Evolutionary conservation across 53 echinoderm and acorn worm species (phyloP), one percentile per base, ranked within the genome.

Genomic region (Zoroaster sp.): DNA sequence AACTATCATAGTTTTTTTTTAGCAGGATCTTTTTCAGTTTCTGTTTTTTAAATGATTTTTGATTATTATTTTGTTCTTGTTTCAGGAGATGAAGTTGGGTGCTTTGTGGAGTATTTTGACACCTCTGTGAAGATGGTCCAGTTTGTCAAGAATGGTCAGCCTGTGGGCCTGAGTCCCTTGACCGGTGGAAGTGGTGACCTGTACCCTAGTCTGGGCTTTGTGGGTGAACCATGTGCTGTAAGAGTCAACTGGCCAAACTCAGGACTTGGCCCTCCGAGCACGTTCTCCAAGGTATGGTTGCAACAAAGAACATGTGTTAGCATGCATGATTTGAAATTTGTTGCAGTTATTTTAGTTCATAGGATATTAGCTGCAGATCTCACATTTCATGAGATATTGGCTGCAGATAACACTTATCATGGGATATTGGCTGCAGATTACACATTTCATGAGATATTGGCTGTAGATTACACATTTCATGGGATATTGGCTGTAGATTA

Each of bases 121-220:
- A 88, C 87, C 34, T 47, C 76, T 13, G 87, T 87, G 47, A 95
- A 97, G 53, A 89, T 94, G 5, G 89, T 99, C 20, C 91, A 93
- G 55, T 96, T 99, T 83, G 86, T 94, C 82, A 99, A 96, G 86
- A 99, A 99, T 87, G 94, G 94, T 28, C 69, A 80, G 25, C 74
- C 96, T 49, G 94, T 99, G 37, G 99, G 99, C 55, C 80, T 73
- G 69, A 78, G 92, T 44, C 83, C 87, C 7, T 55, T 98, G 66
- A 85, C 83, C 46, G 95, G 95, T 30, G 80, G 87, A 40, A 92
- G 93, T 87, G 72, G 32, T 18, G 98, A 98, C 78, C 79, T 98
- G 35, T 94, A 51, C 68, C 98, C 98, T 4, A 96, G 95, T 74
- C 59, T 98, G 0, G 98, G 96, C 18, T 98, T 98, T 72, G 7